Conservation (phyloP, 1,140 invertebrate genomes). For the Lasioglossum baleicum region DNA sequence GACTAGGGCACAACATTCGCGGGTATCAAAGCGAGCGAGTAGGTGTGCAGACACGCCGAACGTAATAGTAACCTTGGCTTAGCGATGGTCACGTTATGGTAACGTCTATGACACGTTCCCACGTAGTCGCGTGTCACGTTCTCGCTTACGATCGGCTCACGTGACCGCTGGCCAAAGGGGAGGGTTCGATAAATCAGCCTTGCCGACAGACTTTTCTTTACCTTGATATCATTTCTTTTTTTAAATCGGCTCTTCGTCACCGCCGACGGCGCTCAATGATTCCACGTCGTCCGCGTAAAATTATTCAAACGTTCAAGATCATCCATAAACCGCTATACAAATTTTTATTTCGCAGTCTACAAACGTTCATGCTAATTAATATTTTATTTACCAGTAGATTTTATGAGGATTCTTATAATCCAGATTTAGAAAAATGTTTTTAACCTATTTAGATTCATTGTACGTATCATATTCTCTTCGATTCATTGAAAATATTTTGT, state of each 20-base stretch:
- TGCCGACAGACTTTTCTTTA: conserved; percentile 21
- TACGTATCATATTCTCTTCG: too few species aligned
- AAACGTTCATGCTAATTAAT: too few species aligned
- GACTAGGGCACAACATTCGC: conserved; percentile 67
- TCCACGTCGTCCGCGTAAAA: too few species aligned
- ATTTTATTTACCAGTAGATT: too few species aligned
- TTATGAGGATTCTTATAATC: too few species aligned
- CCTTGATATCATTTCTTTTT: conserved; percentile 41
- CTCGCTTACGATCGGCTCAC: conserved; percentile 55
- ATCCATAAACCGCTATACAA: too few species aligned
- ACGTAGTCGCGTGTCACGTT: conserved; percentile 59
- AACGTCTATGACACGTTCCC: conserved; percentile 68
- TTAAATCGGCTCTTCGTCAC: background rate
- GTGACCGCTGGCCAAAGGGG: conserved; percentile 34
- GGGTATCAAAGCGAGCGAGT: conserved; percentile 74
- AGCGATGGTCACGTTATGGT: conserved; percentile 66
- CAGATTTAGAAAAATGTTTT: too few species aligned
- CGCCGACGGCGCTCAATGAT: too few species aligned
- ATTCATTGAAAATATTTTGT: too few species aligned
- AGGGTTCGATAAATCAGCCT: conserved; percentile 31
- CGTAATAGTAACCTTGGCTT: conserved; percentile 78
- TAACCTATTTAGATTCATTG: too few species aligned
- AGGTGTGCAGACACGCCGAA: conserved; percentile 70
- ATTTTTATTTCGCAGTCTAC: too few species aligned
- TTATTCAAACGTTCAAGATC: too few species aligned